Evolutionary conservation across 2,888 invertebrate species (phyloP).

Genomic region (Cheilosia soror): DNA sequence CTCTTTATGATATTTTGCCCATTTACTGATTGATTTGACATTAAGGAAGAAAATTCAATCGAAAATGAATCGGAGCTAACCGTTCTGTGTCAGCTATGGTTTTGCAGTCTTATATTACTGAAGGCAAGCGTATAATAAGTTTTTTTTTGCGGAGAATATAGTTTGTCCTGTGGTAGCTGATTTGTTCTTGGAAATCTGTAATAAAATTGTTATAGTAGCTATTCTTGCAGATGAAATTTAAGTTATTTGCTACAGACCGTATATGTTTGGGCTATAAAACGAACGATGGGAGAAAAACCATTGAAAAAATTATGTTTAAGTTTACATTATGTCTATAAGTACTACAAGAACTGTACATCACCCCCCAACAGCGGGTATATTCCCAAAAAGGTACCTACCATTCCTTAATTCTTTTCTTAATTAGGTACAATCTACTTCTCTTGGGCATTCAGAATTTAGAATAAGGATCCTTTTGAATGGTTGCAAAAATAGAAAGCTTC

Average conservation of each 20-base stretch:
- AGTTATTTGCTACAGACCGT: conserved; percentile 4
- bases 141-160: conserved; percentile 4
- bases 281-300: background rate
- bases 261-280: background rate
- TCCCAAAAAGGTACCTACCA: no score
- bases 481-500: no score
- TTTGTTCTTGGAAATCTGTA: conserved; percentile 9
- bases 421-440: no score
- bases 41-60: conserved; percentile 43
- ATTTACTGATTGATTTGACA: conserved; percentile 69
- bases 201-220: conserved; percentile 28
- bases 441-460: no score
- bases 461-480: no score
- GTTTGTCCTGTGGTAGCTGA: background rate
- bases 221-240: conserved; percentile 16
- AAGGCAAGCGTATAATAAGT: background rate
- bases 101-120: conserved; percentile 9
- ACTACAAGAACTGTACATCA: no score
- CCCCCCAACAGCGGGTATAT: no score
- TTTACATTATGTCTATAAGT: background rate
- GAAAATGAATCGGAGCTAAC: conserved; percentile 11
- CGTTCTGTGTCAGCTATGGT: background rate
- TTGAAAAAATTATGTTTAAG: background rate
- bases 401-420: no score
- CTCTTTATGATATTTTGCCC: conserved; percentile 42